Evolutionary conservation across 1,140 invertebrate species (phyloP), one percentile per base, ranked within the genome.

Genomic region (Trichogramma pretiosum): DNA sequence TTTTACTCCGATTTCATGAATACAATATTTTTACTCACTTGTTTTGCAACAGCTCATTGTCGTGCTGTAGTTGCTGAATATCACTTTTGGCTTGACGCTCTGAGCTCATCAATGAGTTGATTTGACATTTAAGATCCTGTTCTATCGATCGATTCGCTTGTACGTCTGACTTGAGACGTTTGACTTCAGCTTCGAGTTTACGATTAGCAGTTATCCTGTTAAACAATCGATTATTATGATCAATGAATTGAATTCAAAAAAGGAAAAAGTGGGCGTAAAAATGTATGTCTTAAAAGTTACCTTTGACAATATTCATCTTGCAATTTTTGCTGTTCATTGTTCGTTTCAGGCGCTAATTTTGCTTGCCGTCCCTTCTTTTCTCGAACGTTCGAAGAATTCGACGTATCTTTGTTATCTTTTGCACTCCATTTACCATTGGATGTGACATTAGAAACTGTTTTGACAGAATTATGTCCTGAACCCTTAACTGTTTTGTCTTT

Each of bases 61-160:
- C 85, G 59, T 87, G 81, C 54, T 88, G 83, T 35, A 90, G 73
- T 55, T 85, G 80, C 49, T 80, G 74, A 57, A 90, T 72, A 60
- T 92, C 87, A 46, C 77, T 77, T 62, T 84, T 82, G 24, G 80
- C 74, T 59, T 80, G 79, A 55, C 85, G 81, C 60, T 93, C 89
- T 46, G 77, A 78, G 40, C 42, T 64, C 24, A 68, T 42, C 18
- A 82, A 63, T 50, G 68, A 73, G 63, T 75, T 81, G 44, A 93
- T 78, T 72, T 93, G 89, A 62, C 82, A 79, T 56, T 85, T 74
- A 48, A 93, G 72, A 51, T 94, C 89, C 65, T 87, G 84, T 68
- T 94, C 89, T 55, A 77, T 75, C 64, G 87, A 84, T 63, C 85
- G 77, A 65, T 80, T 82, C 24, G 76, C 74, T 55, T 83, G 82